Evolutionary conservation across 1,140 invertebrate genomes (phyloP).

Genomic region (Dendroctonus valens): DNA sequence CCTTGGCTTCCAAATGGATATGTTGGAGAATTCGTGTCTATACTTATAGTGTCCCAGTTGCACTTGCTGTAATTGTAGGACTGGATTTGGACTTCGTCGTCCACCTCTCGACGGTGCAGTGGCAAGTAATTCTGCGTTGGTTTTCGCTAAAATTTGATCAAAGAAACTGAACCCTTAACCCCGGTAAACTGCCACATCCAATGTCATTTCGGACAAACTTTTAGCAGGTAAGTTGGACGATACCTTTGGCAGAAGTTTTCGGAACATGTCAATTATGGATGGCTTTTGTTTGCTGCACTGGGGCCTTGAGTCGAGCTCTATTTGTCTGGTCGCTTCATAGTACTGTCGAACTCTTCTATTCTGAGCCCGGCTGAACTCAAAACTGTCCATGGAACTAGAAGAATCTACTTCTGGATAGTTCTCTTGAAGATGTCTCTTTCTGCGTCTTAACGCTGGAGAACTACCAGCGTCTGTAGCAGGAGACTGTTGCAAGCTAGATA

Average conservation of each 20-base stretch:
- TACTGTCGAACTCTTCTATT: constrained; percentile 16
- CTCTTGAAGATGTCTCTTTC: not conserved
- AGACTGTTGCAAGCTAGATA: constrained; percentile 7
- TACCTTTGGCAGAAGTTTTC: constrained; percentile 23
- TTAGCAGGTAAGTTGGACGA: not conserved
- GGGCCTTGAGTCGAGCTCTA: not conserved
- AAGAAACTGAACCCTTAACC: not conserved
- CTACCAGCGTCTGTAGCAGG: not conserved
- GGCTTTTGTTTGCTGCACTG: not conserved
- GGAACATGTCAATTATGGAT: constrained; percentile 21
- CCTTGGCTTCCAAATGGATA: constrained; percentile 18
- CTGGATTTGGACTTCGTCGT: constrained; percentile 6
- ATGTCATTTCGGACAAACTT: not conserved
- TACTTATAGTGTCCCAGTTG: constrained; percentile 16
- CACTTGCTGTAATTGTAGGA: constrained; percentile 16
- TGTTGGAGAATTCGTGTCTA: constrained; percentile 15
- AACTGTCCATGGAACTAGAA: constrained; percentile 20
- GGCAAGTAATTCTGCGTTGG: constrained; percentile 11
- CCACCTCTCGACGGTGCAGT: constrained; percentile 8
- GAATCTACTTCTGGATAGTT: constrained; percentile 4
- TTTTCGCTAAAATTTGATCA: constrained; percentile 31
- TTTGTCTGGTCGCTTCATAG: constrained; percentile 10
- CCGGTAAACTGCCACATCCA: not conserved
- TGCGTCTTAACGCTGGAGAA: not conserved
- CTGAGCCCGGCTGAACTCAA: constrained; percentile 18